Percentiles rank a stretch among this genome's conserved stretches.
These are phyloP conservation scores for Carcharodon carcharias DNA, from an alignment of 2,797 vertebrate genomes.

Conservation along the genomic window DNA sequence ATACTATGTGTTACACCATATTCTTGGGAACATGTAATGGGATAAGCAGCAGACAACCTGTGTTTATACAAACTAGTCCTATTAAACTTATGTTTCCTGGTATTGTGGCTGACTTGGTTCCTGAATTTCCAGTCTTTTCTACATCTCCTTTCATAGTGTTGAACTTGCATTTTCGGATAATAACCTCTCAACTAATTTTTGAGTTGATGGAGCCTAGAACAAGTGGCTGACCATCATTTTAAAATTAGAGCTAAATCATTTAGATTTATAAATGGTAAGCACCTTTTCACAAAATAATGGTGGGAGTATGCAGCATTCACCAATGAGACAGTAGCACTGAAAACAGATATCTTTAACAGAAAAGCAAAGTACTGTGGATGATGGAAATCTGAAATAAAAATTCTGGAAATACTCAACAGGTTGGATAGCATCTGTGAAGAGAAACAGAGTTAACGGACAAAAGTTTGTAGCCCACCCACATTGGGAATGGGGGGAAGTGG, in stretches of 20 bases:
- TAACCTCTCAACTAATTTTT: no score
- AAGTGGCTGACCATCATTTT: no score
- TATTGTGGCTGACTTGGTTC: not conserved
- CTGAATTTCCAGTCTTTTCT: not conserved
- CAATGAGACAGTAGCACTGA: not conserved
- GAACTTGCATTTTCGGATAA: not conserved
- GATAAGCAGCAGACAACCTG: not conserved
- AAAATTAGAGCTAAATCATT: not conserved
- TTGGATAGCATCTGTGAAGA: not conserved
- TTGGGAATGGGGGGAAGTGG: not conserved
- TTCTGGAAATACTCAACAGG: not conserved
- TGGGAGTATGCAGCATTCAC: not conserved
- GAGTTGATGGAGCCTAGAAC: no score
- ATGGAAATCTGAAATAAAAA: not conserved
- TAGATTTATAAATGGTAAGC: not conserved
- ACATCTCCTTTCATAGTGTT: not conserved
- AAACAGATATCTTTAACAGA: not conserved
- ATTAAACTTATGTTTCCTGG: not conserved
- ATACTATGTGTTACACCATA: not conserved
- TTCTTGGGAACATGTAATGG: not conserved
- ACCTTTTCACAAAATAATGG: not conserved
- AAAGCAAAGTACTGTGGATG: not conserved
- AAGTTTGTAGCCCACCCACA: no score
- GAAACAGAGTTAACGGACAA: no score
- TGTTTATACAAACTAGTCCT: not conserved